Percentiles rank a stretch among this genome's conserved stretches.
phyloP scores from a whole-genome alignment of 2,888 invertebrate genomes.

The Agrochola lychnidis region DNA sequence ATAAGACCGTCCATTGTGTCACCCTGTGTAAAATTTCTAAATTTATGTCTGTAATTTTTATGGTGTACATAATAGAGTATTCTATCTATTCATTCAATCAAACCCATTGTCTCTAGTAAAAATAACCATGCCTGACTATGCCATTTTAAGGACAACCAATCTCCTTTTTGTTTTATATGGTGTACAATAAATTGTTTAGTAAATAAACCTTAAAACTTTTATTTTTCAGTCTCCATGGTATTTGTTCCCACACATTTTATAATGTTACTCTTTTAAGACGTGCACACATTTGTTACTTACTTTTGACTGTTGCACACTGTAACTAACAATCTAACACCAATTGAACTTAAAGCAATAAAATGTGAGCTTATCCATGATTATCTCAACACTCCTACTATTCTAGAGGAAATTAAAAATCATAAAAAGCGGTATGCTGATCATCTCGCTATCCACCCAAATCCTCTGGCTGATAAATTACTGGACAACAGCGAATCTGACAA shows the following conservation, averaged over 20 bases:
- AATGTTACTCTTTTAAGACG: not conserved
- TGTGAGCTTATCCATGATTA: not conserved
- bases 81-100: not conserved
- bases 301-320: not conserved
- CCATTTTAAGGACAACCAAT: too few species aligned
- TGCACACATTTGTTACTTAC: not conserved
- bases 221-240: not conserved
- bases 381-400: too few species aligned
- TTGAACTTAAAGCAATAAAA: not conserved
- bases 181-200: not conserved
- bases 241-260: not conserved
- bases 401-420: too few species aligned
- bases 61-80: too few species aligned
- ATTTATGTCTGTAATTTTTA: too few species aligned
- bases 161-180: not conserved
- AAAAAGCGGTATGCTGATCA: too few species aligned
- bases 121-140: not conserved
- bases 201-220: not conserved
- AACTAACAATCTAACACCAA: not conserved
- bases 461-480: too few species aligned
- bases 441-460: too few species aligned
- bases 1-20: too few species aligned
- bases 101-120: not conserved
- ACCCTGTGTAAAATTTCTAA: too few species aligned
- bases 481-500: too few species aligned